Base-by-base conservation (phyloP, 2,113 vertebrate species). In the Macquaria australasica region DNA sequence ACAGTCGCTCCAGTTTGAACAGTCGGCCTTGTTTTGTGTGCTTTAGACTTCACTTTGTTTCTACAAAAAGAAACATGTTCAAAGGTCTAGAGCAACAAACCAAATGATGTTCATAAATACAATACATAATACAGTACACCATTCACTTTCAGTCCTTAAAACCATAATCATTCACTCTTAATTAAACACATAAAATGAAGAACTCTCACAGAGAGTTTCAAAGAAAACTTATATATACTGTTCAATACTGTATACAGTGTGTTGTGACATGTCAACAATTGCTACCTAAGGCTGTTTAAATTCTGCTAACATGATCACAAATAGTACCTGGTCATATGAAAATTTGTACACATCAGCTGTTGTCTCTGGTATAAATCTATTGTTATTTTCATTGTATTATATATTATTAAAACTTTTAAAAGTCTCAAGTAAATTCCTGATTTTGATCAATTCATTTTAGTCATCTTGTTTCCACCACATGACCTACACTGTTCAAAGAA, bases 141-240 rank as follows among this genome's bases (percentile, higher is more conserved):
- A 23, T 56, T 55, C 41, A n/a, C 3, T 77, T 51, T 45, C 6
- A 59, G 39, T 15, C 20, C 7, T 8, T 11, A 0, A 31, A 63
- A 62, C 14, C 16, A 70, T 3, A 14, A 53, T 62, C 10, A 45
- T 25, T 74, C 59, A 69, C 51, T 21, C 25, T 77, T 56, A 63
- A 31, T 77, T 84, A 86, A 72, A 86, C 51, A 81, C 25, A 86
- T 5, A 31, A 37, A 18, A 21, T 0, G 0, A 79, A 21, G 15
- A 60, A 14, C 82, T 92, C 84, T 88, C 82, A 82, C 76, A 70
- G 82, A 85, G 77, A 75, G 69, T 25, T 77, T 48, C 5, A 73
- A 14, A 37, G 11, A 34, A 4, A 23, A 43, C 1, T 7, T 41
- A 41, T 7, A 16, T 6, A 43, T 10, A 73, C 28, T 48, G 43